Evolutionary conservation across 1,140 invertebrate species (phyloP).

Genomic region (Cardiocondyla obscurior): DNA sequence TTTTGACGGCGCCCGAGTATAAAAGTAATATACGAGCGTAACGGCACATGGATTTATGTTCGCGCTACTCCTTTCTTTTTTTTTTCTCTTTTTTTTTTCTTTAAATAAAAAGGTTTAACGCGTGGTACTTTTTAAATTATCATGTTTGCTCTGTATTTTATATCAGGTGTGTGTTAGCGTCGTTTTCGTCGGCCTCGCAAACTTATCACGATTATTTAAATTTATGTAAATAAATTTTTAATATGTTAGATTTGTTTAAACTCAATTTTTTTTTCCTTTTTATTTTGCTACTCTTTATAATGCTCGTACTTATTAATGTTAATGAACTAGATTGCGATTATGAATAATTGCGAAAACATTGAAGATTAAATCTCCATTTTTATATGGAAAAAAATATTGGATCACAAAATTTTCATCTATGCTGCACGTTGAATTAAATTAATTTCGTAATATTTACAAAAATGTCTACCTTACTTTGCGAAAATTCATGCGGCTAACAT

Average conservation of each 20-base stretch:
- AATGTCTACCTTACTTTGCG: background rate
- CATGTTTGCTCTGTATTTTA: background rate
- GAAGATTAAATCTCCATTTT: background rate
- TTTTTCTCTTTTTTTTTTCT: no score
- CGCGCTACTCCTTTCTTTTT: background rate
- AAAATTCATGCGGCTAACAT: slow-evolving; percentile 4
- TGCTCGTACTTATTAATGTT: background rate
- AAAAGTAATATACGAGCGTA: no score
- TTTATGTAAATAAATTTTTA: no score
- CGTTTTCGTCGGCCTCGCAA: background rate
- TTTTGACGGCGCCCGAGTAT: no score
- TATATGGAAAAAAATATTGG: background rate
- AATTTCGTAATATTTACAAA: background rate
- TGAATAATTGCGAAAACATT: background rate
- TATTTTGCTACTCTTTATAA: background rate
- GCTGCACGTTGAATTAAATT: background rate
- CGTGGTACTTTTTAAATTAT: slow-evolving; percentile 4
- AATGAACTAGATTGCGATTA: background rate
- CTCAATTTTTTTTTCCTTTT: background rate
- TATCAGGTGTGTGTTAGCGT: no score
- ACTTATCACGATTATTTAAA: background rate
- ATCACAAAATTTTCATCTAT: background rate
- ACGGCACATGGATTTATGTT: background rate
- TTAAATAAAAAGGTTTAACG: slow-evolving; percentile 24
- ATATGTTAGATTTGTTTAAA: background rate